phyloP scores from a whole-genome alignment of 1,140 invertebrate genomes.

The Formica selysi region DNA sequence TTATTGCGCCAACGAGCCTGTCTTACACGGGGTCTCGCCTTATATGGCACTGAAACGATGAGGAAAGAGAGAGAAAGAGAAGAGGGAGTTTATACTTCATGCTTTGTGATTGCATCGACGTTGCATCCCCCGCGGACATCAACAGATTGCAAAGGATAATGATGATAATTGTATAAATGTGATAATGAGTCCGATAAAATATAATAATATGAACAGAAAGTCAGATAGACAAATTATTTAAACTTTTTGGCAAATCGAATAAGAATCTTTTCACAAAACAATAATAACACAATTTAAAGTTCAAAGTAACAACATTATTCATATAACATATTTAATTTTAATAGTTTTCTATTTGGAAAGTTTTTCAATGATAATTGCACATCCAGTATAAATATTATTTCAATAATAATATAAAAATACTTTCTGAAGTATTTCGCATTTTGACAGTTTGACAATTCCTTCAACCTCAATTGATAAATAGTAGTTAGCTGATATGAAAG shows the following conservation, averaged over 20 bases:
- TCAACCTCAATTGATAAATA: neutral
- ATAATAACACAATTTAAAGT: neutral
- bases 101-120: slow-evolving; percentile 3
- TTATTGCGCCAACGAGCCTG: slow-evolving; percentile 80
- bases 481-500: neutral
- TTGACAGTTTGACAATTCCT: neutral
- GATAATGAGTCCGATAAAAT: slow-evolving; percentile 32
- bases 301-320: neutral
- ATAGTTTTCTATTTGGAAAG: neutral
- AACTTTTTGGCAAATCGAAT: neutral
- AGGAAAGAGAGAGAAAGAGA: neutral
- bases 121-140: neutral
- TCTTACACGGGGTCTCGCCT: slow-evolving; percentile 69
- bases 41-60: slow-evolving; percentile 61
- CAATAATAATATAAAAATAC: neutral
- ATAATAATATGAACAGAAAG: neutral
- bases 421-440: neutral
- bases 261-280: neutral
- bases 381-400: neutral
- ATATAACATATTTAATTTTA: neutral
- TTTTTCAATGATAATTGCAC: neutral
- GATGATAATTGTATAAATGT: slow-evolving; percentile 26
- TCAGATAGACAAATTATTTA: neutral
- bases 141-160: slow-evolving; percentile 36
- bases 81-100: neutral